Base-by-base conservation (phyloP, 2,888 invertebrate genomes). In the Drosophila mettleri region DNA sequence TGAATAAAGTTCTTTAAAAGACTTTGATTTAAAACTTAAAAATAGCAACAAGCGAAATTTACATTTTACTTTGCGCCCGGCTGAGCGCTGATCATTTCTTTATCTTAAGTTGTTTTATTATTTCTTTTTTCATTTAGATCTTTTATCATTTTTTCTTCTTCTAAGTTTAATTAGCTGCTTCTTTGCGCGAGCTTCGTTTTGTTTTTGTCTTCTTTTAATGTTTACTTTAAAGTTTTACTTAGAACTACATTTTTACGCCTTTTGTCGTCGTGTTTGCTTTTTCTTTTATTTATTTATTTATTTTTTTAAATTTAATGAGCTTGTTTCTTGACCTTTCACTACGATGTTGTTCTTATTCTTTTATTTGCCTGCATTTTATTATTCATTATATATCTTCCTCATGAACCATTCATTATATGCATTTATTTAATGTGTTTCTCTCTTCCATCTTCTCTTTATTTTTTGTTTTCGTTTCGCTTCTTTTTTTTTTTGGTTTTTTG, bases 1-100 rank as follows among this genome's bases (percentile, higher is more conserved):
- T 75, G 51, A 83, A 84, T 88, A 77, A 83, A 82, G 78, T 86
- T 89, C 87, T 89, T 89, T 89, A 79, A 89, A 89, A 89, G 89
- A 89, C 88, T 85, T 84, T 86, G 78, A 77, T 78, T 82, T 85
- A 79, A 80, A 87, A 87, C 86, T 79, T 87, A 87, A 87, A 88
- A 86, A 89, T 89, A 90, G 90, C 90, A 90, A 90, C 89, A 90
- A 90, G 89, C 90, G 75, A 87, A 83, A 89, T 89, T 76, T 90
- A 89, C 89, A 89, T 83, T 86, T 84, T 86, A 79, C 66, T 83
- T 72, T 72, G 70, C 70, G 73, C 67, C 55, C 55, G 41, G 59
- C 69, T 55, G 62, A 74, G 53, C 70, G 71, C 68, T 59, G 57
- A 74, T 68, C 69, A 69, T 65, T 70, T 58, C 46, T 33, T 27